Percentiles rank a stretch among this genome's conserved stretches.
phyloP scores from a whole-genome alignment of 2,888 invertebrate genomes.

The Disparrhopalites patrizii region DNA sequence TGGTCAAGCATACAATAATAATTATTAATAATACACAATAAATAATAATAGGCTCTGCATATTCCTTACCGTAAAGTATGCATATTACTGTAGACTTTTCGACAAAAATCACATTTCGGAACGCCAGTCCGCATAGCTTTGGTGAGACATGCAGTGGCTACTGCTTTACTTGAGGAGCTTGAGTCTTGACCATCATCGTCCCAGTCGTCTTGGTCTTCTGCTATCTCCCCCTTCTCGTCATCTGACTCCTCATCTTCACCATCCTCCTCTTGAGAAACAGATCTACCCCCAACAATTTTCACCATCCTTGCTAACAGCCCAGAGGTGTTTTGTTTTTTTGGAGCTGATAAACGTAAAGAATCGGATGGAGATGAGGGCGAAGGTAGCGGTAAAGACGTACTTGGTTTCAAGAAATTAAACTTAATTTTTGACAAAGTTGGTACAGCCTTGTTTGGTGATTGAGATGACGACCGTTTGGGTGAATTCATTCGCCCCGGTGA shows the following conservation, averaged over 20 bases:
- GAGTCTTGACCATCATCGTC: neutral
- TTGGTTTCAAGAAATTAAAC: conserved; percentile 7
- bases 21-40: too few relatives aligned
- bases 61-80: conserved; percentile 10
- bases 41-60: too few relatives aligned
- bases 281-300: conserved; percentile 4
- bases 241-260: neutral
- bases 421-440: conserved; percentile 6
- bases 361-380: neutral
- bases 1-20: too few relatives aligned
- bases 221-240: neutral
- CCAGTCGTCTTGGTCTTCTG: neutral
- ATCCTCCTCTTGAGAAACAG: neutral
- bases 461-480: neutral
- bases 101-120: conserved; percentile 17
- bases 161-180: neutral
- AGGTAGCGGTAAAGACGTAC: neutral
- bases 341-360: neutral
- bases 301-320: conserved; percentile 18
- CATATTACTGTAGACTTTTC: conserved; percentile 15
- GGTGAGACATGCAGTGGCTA: neutral
- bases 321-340: neutral
- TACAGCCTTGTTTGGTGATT: neutral
- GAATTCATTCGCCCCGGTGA: neutral
- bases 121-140: neutral